Percentiles rank a stretch among this genome's conserved stretches.
Evolutionary conservation across 1,140 invertebrate species (phyloP).

Genomic region (Riptortus pedestris): DNA sequence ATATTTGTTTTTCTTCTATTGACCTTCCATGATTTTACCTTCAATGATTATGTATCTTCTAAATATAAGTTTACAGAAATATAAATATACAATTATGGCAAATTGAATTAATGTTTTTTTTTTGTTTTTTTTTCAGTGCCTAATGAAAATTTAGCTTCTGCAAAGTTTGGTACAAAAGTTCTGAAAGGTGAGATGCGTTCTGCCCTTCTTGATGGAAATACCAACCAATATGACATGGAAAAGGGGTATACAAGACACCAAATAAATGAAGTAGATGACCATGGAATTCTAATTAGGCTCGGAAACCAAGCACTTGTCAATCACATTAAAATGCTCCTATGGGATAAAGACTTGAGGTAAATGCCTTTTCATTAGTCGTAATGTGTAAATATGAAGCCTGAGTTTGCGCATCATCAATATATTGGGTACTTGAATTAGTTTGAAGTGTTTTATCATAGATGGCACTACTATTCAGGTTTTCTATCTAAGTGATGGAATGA

Average conservation of each 20-base stretch:
- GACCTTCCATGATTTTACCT: too few species aligned
- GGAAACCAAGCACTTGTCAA: conserved; percentile 85
- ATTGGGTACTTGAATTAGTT: too few species aligned
- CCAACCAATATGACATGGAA: conserved; percentile 80
- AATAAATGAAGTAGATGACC: conserved; percentile 69
- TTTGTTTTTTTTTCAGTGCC: conserved; percentile 47
- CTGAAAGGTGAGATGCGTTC: conserved; percentile 76
- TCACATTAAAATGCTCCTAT: conserved; percentile 81
- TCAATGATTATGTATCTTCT: too few species aligned
- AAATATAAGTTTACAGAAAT: too few species aligned
- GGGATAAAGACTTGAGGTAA: conserved; percentile 84
- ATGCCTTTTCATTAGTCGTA: conserved; percentile 11
- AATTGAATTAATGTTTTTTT: too few species aligned
- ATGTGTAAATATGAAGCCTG: not conserved
- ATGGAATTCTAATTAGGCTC: conserved; percentile 79
- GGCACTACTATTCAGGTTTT: too few species aligned
- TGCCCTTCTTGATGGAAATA: conserved; percentile 79
- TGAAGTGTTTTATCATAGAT: too few species aligned
- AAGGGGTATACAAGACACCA: conserved; percentile 83
- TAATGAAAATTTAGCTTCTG: conserved; percentile 83
- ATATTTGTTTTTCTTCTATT: too few species aligned
- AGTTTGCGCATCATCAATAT: too few species aligned
- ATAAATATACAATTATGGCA: too few species aligned
- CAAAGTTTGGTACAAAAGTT: conserved; percentile 65
- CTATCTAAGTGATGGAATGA: too few species aligned